These are phyloP conservation scores for Xerus rutilus DNA, from an alignment of 2,797 vertebrate genomes.

Conservation along the genomic window DNA sequence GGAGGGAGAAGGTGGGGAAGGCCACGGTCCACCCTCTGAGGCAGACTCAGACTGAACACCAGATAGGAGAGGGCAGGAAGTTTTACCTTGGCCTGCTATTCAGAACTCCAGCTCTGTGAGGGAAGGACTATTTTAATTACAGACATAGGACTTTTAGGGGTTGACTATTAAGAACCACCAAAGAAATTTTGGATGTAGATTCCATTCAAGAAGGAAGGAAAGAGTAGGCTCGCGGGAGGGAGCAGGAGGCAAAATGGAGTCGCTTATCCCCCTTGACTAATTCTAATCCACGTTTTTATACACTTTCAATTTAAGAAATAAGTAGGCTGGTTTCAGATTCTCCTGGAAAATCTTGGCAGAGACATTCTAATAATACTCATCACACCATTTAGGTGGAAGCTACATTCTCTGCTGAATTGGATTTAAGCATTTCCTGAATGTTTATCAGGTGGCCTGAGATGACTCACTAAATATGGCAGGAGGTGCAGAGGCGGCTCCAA, in stretches of 20 bases:
- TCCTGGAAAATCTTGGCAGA: conserved; percentile 26
- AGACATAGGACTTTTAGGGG: not conserved
- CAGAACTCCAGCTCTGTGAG: not conserved
- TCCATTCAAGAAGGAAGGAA: conserved; percentile 47
- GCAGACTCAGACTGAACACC: not conserved
- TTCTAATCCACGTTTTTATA: not conserved
- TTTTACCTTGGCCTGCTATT: not conserved
- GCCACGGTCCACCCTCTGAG: not conserved
- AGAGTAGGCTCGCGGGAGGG: not conserved
- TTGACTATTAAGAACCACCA: not conserved
- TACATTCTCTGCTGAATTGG: conserved; percentile 6
- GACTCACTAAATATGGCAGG: not conserved
- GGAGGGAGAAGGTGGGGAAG: not conserved
- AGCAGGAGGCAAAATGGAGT: not conserved
- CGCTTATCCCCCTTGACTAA: not conserved
- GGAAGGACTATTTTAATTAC: not conserved
- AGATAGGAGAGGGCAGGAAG: not conserved
- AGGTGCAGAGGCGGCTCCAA: not conserved
- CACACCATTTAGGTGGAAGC: not conserved
- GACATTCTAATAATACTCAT: not conserved
- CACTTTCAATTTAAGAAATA: conserved; percentile 27
- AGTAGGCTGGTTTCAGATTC: not conserved
- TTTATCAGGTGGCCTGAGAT: not conserved
- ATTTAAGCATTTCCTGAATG: conserved; percentile 16
- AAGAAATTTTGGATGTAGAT: not conserved